A percentile compares a stretch with the other conserved stretches of the same genome.
These are phyloP conservation scores for Serrognathus titanus DNA, from an alignment of 2,888 invertebrate species.

Conservation along the genomic window DNA sequence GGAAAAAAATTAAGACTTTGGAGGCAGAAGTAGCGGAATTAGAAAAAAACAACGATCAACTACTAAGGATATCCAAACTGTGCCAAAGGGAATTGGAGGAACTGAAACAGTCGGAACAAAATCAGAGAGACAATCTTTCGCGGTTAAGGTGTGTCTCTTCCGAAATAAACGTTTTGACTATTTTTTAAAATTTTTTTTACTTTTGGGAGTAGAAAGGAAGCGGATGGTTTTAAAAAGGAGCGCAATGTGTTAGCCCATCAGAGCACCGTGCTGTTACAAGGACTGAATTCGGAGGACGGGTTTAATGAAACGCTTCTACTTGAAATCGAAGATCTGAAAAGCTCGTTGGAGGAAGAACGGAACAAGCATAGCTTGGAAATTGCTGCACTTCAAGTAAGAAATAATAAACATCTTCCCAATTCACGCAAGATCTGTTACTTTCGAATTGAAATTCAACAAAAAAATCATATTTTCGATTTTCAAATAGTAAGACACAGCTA, in stretches of 20 bases:
- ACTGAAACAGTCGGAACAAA: conserved; percentile 60
- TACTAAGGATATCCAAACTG: conserved; percentile 63
- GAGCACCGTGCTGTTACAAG: conserved; percentile 60
- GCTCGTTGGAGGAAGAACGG: conserved; percentile 60
- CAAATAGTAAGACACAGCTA: too few species aligned
- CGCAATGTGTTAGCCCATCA: conserved; percentile 64
- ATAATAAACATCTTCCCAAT: too few species aligned
- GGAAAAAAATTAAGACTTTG: conserved; percentile 49
- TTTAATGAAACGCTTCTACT: conserved; percentile 54
- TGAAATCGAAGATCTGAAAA: conserved; percentile 63
- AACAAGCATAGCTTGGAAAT: conserved; percentile 56
- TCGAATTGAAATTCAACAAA: background rate
- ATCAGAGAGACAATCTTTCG: conserved; percentile 58
- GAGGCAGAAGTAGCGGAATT: conserved; percentile 57
- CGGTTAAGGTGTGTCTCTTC: conserved; percentile 37
- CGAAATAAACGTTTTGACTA: background rate
- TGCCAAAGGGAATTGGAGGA: conserved; percentile 63
- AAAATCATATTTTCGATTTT: background rate
- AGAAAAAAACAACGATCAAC: conserved; percentile 56
- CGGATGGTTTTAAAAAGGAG: conserved; percentile 61
- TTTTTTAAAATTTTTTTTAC: conserved; percentile 35
- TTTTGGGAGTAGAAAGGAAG: conserved; percentile 53
- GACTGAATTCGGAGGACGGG: conserved; percentile 55
- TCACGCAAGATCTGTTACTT: too few species aligned
- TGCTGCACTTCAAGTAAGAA: conserved; percentile 56